Evolutionary conservation across 2,797 vertebrate genomes (phyloP), one percentile per base, ranked within the genome.

Genomic region (Phrynocephalus forsythii): DNA sequence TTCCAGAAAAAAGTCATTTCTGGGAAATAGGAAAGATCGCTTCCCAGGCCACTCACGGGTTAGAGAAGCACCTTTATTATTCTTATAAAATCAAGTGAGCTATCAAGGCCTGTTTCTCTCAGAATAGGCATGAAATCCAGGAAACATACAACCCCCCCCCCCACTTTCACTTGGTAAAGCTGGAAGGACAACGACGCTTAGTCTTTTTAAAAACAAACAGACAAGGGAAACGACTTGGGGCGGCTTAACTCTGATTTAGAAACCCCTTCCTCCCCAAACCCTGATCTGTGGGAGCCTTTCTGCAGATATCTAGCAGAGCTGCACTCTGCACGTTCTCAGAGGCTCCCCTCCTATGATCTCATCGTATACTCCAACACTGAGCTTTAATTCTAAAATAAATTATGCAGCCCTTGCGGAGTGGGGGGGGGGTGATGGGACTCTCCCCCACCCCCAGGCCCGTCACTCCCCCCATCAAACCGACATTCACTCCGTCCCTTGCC

Each of bases 241-340:
- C 28, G 24, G 24, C 26, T 33, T 1, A 24, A n/a, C 38, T 66
- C 28, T 52, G 6, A 18, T 67, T 73, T 68, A 20, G 48, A 63
- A 15, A 24, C 26, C 67, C 6, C 6, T 72, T 38, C 76, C 22
- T 28, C 30, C 3, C 48, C 5, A 0, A 77, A 26, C 44, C 60
- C 48, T 22, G 52, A 44, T 56, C n/a, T n/a, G 1, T 15, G n/a
- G 26, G 38, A 48, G 52, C 10, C 20, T 28, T 22, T 26, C 3
- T 7, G 18, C 6, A 60, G 50, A 8, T 44, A 20, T 52, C 63
- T 1, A n/a, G 10, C 8, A 8, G 38, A 77, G 13, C 26, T 26
- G n/a, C 7, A 11, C 50, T 87, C 66, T 83, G 80, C n/a, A 52
- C 86, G 76, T 52, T 28, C 69, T 79, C 67, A 56, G 77, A 20